Conservation (phyloP, 2,888 invertebrate species). For the Xestia ashworthii region DNA sequence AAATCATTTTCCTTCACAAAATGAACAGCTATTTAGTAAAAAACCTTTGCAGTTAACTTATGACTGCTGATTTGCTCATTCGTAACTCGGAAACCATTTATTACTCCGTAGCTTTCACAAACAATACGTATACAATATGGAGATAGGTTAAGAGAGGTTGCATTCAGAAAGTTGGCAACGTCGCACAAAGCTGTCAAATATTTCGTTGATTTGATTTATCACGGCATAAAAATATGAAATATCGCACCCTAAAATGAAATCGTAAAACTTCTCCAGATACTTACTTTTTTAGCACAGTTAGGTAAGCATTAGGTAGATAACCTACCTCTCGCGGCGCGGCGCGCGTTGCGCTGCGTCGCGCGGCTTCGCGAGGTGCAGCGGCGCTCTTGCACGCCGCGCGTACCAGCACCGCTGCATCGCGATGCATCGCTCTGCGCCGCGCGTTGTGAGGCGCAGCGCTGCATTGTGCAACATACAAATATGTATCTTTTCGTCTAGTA, state of each 20-base stretch:
- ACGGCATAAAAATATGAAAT: neutral
- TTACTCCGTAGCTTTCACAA: neutral
- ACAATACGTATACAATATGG: neutral
- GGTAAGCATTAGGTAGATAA: too few species aligned
- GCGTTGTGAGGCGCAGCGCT: too few species aligned
- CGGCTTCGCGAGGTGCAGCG: too few species aligned
- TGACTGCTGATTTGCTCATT: conserved; percentile 2
- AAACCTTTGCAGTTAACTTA: conserved; percentile 8
- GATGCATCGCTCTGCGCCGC: too few species aligned
- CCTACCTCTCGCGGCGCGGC: too few species aligned
- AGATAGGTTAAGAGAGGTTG: neutral
- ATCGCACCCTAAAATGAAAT: neutral
- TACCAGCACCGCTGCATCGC: too few species aligned
- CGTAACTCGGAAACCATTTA: neutral
- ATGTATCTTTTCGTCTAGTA: neutral
- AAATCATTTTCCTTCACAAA: neutral
- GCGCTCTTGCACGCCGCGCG: too few species aligned
- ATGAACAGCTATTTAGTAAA: neutral
- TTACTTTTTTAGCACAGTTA: neutral
- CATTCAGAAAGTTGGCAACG: neutral
- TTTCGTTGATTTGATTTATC: neutral
- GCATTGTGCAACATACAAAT: too few species aligned
- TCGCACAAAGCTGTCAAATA: neutral
- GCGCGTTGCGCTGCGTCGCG: too few species aligned
- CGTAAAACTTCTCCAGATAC: neutral